Percentiles rank a stretch among this genome's conserved stretches.
phyloP scores from a whole-genome alignment of 2,888 invertebrate species.

The Erebia palarica region DNA sequence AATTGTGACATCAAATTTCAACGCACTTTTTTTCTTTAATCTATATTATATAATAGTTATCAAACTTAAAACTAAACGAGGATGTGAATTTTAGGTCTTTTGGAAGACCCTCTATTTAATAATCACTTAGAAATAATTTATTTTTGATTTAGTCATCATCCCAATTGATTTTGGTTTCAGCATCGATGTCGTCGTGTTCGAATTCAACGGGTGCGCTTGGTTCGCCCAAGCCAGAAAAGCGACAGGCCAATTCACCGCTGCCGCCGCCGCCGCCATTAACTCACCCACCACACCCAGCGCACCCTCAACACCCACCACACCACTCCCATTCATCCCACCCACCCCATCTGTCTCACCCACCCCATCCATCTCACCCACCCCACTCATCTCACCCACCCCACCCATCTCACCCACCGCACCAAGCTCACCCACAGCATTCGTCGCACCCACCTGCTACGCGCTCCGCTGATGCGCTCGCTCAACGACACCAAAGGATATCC shows the following conservation, averaged over 20 bases:
- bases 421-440: neutral
- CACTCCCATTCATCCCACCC: slow-evolving; percentile 6
- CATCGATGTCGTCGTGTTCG: slow-evolving; percentile 88
- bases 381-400: slow-evolving; percentile 23
- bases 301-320: slow-evolving; percentile 65
- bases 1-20: too few relatives aligned
- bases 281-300: slow-evolving; percentile 79
- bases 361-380: slow-evolving; percentile 26
- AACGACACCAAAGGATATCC: slow-evolving; percentile 70
- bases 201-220: slow-evolving; percentile 89
- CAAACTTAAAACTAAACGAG: too few relatives aligned
- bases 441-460: slow-evolving; percentile 28
- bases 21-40: too few relatives aligned
- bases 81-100: too few relatives aligned
- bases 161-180: slow-evolving; percentile 45
- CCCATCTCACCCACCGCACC: slow-evolving; percentile 25
- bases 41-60: too few relatives aligned
- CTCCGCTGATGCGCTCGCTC: slow-evolving; percentile 43
- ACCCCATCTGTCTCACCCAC: slow-evolving; percentile 26
- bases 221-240: slow-evolving; percentile 94
- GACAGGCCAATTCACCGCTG: slow-evolving; percentile 93
- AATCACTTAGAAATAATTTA: too few relatives aligned
- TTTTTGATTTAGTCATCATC: too few relatives aligned
- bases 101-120: too few relatives aligned
- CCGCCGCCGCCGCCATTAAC: slow-evolving; percentile 82